Evolutionary conservation across 2,888 invertebrate species (phyloP), one percentile per base, ranked within the genome.

Genomic region (Antheraea assamensis): DNA sequence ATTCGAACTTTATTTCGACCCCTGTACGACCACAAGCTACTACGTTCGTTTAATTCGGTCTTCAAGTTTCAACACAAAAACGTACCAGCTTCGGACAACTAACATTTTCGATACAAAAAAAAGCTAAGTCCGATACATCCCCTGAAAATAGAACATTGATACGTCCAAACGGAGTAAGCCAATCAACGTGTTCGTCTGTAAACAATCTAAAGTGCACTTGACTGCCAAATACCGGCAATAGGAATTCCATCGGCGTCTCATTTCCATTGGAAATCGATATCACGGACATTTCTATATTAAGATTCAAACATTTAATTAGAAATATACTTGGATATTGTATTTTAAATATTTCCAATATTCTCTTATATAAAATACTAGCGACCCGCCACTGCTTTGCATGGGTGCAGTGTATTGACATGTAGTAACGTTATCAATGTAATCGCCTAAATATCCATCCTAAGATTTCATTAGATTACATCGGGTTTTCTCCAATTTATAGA

Each of bases 181-280:
- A 75, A 75, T 75, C 71, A 35, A 19, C 47, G 72, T 74, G 52
- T 76, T 74, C 49, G 49, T 74, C 71, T 76, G 75, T 76, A 75
- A 74, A 66, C 49, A 70, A 52, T 10, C 35, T 68, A 35, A n/a
- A 76, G 70, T 52, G 75, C 76, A 73, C 74, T 74, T 72, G 49
- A 74, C 55, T 70, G 66, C 30, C 35, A 61, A 74, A 74, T 42
- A 55, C 72, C 47, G 47, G 64, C 17, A 72, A 70, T n/a, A 47
- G 66, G 73, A 73, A 49, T 64, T 31, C 64, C 35, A 71, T 71
- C 27, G 31, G 61, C 24, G 52, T 73, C 27, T 35, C 70, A 55
- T 70, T 70, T 8, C 52, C 30, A 70, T 68, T n/a, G 68, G 58
- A n/a, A 49, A 27, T 73, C 71, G 31, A 42, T 35, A 35, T 8